Evolutionary conservation across 2,113 vertebrate species (phyloP).

Genomic region (Dendropsophus ebraccatus): DNA sequence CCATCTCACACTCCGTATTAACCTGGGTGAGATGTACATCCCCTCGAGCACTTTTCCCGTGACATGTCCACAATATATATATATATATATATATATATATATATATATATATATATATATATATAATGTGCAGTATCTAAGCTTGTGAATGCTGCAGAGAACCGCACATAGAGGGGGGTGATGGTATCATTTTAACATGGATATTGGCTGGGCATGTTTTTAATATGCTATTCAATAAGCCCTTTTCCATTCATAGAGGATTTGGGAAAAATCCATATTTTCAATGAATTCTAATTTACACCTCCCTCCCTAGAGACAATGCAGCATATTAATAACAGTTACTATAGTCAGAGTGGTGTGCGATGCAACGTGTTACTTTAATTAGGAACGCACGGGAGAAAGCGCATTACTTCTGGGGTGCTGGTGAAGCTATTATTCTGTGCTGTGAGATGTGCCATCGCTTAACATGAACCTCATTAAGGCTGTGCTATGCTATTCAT

Average conservation of each 20-base stretch:
- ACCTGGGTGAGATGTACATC: too few relatives aligned
- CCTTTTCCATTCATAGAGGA: neutral
- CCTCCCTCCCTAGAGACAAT: neutral
- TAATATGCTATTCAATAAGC: neutral
- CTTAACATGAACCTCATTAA: constrained; percentile 31
- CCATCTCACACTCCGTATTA: too few relatives aligned
- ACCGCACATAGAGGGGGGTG: too few relatives aligned
- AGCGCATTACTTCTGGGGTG: neutral
- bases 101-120: too few relatives aligned
- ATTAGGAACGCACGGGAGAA: constrained; percentile 22
- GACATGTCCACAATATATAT: too few relatives aligned
- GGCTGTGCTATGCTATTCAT: constrained; percentile 28
- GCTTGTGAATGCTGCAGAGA: too few relatives aligned
- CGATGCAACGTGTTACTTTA: neutral
- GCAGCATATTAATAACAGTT: neutral
- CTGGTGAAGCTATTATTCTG: neutral
- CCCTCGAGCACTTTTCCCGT: too few relatives aligned
- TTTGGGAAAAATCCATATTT: neutral
- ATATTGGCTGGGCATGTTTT: neutral
- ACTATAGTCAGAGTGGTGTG: neutral
- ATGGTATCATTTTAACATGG: too few relatives aligned
- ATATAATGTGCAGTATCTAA: too few relatives aligned
- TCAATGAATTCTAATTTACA: neutral
- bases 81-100: too few relatives aligned
- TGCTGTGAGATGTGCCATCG: constrained; percentile 18